Evolutionary conservation across 2,888 invertebrate genomes (phyloP).

Genomic region (Emmelina monodactyla): DNA sequence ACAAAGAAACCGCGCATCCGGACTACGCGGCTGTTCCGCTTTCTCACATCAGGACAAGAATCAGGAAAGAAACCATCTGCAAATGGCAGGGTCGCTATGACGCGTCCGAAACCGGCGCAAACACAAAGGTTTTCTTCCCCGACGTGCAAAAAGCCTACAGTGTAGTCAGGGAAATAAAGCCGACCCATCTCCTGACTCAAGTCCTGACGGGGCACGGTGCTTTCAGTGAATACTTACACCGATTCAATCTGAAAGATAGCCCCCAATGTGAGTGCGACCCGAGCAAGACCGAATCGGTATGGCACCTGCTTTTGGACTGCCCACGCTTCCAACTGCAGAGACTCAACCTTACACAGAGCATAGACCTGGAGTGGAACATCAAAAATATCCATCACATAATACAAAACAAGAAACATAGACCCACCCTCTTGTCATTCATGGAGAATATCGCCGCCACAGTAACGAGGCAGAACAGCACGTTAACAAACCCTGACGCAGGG

Average conservation of each 20-base stretch:
- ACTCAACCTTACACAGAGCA: not conserved
- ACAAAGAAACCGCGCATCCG: not conserved
- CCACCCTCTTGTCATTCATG: not conserved
- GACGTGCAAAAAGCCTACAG: not conserved
- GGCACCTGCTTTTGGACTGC: too few relatives aligned
- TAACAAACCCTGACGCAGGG: not conserved
- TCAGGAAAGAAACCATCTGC: too few relatives aligned
- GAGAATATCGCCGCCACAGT: not conserved
- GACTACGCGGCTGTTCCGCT: not conserved
- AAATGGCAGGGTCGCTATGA: not conserved
- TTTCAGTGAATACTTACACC: too few relatives aligned
- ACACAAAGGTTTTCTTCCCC: not conserved
- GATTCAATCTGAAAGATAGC: not conserved
- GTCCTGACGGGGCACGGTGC: too few relatives aligned
- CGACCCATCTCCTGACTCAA: not conserved
- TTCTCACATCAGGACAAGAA: too few relatives aligned
- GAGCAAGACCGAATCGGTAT: not conserved
- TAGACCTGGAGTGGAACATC: not conserved
- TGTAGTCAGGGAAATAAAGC: not conserved
- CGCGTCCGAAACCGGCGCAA: not conserved
- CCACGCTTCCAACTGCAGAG: not conserved
- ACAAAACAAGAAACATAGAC: not conserved
- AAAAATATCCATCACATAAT: not conserved
- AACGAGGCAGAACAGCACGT: not conserved
- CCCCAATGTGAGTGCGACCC: constrained; percentile 1